phyloP scores from a whole-genome alignment of 2,797 vertebrate species.

The Chrosomus eos region DNA sequence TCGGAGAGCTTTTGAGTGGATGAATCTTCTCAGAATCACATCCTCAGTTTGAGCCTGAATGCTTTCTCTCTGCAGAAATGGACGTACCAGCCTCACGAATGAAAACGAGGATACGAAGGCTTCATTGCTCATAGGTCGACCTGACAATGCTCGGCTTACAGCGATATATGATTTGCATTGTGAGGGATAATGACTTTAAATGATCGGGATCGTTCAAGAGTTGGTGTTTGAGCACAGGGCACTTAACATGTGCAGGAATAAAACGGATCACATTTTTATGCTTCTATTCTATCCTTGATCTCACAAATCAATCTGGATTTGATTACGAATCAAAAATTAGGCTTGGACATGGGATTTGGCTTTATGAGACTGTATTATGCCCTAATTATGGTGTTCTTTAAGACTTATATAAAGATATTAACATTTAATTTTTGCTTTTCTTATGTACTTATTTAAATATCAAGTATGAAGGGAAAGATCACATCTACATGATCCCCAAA shows the following conservation, averaged over 20 bases:
- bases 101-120: constrained; percentile 61
- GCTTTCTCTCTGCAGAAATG: constrained; percentile 73
- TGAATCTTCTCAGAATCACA: constrained; percentile 15
- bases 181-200: constrained; percentile 26
- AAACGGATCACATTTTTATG: constrained; percentile 17
- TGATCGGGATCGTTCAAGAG: neutral
- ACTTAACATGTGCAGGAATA: constrained; percentile 19
- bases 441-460: neutral
- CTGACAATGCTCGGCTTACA: constrained; percentile 52
- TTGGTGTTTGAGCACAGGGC: neutral
- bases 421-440: constrained; percentile 8
- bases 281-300: neutral
- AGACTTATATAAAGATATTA: constrained; percentile 9
- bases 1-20: constrained; percentile 29
- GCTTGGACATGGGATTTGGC: neutral
- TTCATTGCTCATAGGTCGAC: constrained; percentile 41
- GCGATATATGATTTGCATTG: constrained; percentile 34
- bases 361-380: constrained; percentile 3
- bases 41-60: constrained; percentile 51
- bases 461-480: neutral
- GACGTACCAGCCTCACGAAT: constrained; percentile 40
- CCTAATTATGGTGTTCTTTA: neutral
- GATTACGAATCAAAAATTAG: neutral
- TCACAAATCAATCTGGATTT: neutral
- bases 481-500: neutral